phyloP scores from a whole-genome alignment of 2,888 invertebrate genomes.

The Clunio marinus region DNA sequence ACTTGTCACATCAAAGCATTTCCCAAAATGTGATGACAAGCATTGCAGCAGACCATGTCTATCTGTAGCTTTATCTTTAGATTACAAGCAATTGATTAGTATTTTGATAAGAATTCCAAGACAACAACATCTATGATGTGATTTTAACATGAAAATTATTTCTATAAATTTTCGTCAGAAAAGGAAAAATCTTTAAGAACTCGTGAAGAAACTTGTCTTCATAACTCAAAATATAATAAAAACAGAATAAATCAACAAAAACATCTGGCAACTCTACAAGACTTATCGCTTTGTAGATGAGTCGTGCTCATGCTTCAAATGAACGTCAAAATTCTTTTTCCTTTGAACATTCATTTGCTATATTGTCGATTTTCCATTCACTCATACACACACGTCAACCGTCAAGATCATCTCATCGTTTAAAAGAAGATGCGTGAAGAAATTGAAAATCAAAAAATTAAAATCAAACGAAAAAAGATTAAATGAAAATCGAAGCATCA shows the following conservation, averaged over 20 bases:
- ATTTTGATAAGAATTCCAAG: too few relatives aligned
- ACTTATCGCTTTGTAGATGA: neutral
- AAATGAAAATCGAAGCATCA: slow-evolving; percentile 7
- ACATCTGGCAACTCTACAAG: slow-evolving; percentile 12
- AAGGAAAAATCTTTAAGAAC: neutral
- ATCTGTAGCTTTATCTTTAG: too few relatives aligned
- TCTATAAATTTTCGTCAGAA: too few relatives aligned
- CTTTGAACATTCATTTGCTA: neutral
- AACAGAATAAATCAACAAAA: slow-evolving; percentile 20
- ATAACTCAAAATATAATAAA: neutral
- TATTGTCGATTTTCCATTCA: neutral
- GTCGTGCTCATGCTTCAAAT: neutral
- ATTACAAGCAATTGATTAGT: too few relatives aligned
- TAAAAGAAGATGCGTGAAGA: neutral
- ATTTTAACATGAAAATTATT: too few relatives aligned
- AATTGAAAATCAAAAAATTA: too few relatives aligned
- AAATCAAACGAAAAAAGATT: neutral
- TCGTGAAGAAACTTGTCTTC: neutral
- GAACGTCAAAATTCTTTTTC: neutral
- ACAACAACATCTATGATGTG: too few relatives aligned
- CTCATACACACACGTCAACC: neutral
- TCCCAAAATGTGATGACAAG: too few relatives aligned
- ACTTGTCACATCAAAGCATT: too few relatives aligned
- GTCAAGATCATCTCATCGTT: neutral
- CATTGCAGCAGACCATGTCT: too few relatives aligned